These are phyloP conservation scores for Nilaparvata lugens DNA, from an alignment of 1,140 invertebrate genomes.

Conservation along the genomic window DNA sequence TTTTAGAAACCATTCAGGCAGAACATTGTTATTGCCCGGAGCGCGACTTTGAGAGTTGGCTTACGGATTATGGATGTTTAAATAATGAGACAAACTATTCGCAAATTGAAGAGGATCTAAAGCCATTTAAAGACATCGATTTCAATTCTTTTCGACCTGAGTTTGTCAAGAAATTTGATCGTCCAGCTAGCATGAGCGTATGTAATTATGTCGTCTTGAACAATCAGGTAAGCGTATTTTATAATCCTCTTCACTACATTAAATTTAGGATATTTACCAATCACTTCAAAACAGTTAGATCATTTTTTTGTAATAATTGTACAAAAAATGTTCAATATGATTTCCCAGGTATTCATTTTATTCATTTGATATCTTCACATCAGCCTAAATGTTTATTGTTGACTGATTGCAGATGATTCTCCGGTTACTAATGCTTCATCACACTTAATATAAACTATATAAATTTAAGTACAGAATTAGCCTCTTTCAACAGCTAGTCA, in stretches of 20 bases:
- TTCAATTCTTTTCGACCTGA: constrained; percentile 56
- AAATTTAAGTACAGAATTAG: too few species aligned
- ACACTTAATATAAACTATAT: too few species aligned
- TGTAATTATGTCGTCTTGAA: constrained; percentile 84
- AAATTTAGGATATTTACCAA: too few species aligned
- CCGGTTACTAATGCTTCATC: too few species aligned
- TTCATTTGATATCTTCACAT: too few species aligned
- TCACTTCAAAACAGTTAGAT: too few species aligned
- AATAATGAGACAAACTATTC: constrained; percentile 36
- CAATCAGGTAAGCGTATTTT: constrained; percentile 62
- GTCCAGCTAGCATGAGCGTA: constrained; percentile 68
- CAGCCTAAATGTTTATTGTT: too few species aligned
- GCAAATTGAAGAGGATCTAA: constrained; percentile 70
- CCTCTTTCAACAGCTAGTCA: too few species aligned
- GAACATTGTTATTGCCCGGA: constrained; percentile 81
- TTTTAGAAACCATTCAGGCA: constrained; percentile 31
- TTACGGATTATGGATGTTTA: constrained; percentile 57
- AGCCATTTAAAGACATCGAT: constrained; percentile 57
- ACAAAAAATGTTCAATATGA: constrained; percentile 17
- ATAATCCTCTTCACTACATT: too few species aligned
- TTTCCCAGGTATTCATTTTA: background rate
- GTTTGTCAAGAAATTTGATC: constrained; percentile 54
- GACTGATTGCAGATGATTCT: too few species aligned
- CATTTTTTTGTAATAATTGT: too few species aligned
- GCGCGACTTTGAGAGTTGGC: constrained; percentile 52